These are phyloP conservation scores for Coranthus polyacanthus DNA, from an alignment of 2,797 vertebrate species.

Conservation along the genomic window DNA sequence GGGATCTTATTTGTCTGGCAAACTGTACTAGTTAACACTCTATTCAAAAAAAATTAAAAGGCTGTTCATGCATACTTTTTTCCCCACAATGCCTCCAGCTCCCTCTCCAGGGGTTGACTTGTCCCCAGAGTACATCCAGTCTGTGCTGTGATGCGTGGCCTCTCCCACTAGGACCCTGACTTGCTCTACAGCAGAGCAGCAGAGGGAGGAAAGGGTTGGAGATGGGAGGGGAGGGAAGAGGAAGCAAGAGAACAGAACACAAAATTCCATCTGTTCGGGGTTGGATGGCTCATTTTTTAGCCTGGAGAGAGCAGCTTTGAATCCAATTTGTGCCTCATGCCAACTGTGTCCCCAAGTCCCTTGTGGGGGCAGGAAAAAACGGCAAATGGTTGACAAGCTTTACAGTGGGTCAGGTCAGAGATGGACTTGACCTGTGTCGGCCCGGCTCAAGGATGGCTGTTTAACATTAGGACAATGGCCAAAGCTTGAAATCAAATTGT, in stretches of 20 bases:
- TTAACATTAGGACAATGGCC: slow-evolving; percentile 31
- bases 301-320: slow-evolving; percentile 84
- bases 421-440: slow-evolving; percentile 51
- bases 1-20: slow-evolving; percentile 11
- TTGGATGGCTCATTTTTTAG: slow-evolving; percentile 83
- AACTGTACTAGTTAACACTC: slow-evolving; percentile 18
- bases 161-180: slow-evolving; percentile 64
- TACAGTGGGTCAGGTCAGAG: slow-evolving; percentile 67
- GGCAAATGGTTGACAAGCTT: slow-evolving; percentile 68
- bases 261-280: slow-evolving; percentile 86
- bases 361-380: slow-evolving; percentile 73
- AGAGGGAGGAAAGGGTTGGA: slow-evolving; percentile 50
- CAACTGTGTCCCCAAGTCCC: slow-evolving; percentile 84
- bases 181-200: slow-evolving; percentile 67
- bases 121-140: slow-evolving; percentile 65
- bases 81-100: slow-evolving; percentile 42
- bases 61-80: background rate
- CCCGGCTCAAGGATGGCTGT: slow-evolving; percentile 31
- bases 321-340: slow-evolving; percentile 84
- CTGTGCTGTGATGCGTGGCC: slow-evolving; percentile 68
- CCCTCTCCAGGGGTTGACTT: slow-evolving; percentile 55
- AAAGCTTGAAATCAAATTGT: slow-evolving; percentile 38
- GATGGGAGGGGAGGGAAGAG: slow-evolving; percentile 61
- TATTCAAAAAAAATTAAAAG: slow-evolving; percentile 17
- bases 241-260: slow-evolving; percentile 73